These are phyloP conservation scores for Cuculus canorus DNA, from an alignment of 2,797 vertebrate species.

Conservation along the genomic window DNA sequence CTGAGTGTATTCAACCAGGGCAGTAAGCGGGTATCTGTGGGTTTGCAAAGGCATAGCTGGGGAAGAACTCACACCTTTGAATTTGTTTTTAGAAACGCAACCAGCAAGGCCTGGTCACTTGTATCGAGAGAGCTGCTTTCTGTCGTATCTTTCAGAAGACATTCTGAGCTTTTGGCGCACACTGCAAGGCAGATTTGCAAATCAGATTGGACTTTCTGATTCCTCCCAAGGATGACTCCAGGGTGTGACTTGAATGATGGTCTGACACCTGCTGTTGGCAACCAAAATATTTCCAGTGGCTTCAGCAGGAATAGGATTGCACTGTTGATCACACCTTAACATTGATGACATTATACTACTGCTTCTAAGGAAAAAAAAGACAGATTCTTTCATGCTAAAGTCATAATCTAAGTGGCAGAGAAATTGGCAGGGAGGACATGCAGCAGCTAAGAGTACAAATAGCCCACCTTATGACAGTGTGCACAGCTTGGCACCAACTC, in stretches of 20 bases:
- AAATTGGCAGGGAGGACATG: neutral
- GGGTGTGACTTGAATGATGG: neutral
- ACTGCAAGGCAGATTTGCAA: neutral
- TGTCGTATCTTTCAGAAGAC: neutral
- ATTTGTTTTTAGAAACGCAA: neutral
- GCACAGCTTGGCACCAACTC: neutral
- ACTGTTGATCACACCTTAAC: neutral
- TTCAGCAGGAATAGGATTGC: neutral
- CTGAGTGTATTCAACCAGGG: neutral
- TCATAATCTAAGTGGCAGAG: neutral
- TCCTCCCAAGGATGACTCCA: neutral
- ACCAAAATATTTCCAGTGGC: neutral
- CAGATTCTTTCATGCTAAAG: neutral
- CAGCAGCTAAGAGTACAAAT: neutral
- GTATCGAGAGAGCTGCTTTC: neutral
- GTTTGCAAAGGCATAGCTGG: neutral
- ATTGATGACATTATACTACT: neutral
- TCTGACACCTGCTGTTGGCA: neutral
- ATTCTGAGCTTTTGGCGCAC: neutral
- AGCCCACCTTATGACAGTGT: neutral
- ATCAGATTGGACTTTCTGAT: neutral
- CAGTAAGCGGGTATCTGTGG: neutral
- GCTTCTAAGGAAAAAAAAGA: neutral
- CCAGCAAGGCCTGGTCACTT: neutral
- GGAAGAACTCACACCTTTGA: neutral